Percentiles rank a stretch among this genome's conserved stretches.
Conservation (phyloP, 2,797 vertebrate genomes). For the Phaenicophaeus curvirostris region DNA sequence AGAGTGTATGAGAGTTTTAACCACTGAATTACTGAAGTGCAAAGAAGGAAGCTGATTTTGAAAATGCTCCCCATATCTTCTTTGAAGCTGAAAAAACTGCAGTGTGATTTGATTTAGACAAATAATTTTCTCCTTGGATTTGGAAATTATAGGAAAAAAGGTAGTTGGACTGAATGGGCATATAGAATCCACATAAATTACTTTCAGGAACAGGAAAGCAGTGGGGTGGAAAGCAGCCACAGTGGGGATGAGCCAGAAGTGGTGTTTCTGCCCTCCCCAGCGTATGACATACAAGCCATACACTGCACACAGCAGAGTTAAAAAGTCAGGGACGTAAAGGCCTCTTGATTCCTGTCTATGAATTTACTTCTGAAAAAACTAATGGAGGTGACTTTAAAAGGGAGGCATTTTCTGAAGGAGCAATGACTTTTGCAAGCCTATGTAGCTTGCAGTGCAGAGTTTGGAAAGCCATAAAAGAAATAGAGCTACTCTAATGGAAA, state of each 20-base stretch:
- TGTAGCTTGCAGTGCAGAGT: conserved; percentile 1
- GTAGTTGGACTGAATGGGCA: background rate
- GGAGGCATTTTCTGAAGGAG: background rate
- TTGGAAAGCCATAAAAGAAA: conserved; percentile 51
- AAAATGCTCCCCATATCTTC: background rate
- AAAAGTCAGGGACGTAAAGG: background rate
- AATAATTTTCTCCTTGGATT: background rate
- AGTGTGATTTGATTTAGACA: background rate
- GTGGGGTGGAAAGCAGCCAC: background rate
- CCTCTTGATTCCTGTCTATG: background rate
- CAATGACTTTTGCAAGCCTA: conserved; percentile 4
- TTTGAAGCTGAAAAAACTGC: background rate
- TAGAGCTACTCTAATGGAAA: conserved; percentile 47
- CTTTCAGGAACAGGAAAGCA: background rate
- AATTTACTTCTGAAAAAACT: conserved; percentile 1
- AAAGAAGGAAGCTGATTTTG: background rate
- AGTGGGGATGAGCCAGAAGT: background rate
- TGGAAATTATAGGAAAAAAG: background rate
- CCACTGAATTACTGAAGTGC: background rate
- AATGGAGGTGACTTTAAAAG: background rate
- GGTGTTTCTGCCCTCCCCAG: background rate
- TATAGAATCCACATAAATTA: background rate
- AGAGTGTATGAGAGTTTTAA: background rate
- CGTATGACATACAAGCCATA: background rate
- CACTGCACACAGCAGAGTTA: fast-evolving